Evolutionary conservation across 2,797 vertebrate species (phyloP).

Genomic region (Prunella strophiata): DNA sequence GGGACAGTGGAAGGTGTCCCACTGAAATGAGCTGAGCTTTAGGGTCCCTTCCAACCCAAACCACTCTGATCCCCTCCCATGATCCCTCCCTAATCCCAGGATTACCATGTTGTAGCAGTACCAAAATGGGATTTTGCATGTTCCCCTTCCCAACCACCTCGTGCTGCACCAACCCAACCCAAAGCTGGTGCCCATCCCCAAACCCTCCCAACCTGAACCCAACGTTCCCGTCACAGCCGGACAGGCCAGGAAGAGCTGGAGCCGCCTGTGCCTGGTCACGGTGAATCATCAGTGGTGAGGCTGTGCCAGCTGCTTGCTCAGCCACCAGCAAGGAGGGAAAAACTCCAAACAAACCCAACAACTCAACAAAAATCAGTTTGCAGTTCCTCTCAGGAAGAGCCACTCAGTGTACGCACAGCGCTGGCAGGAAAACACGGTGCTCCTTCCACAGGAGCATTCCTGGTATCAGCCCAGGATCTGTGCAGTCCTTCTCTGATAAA

Average conservation of each 20-base stretch:
- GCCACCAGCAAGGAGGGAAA: not conserved
- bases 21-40: not conserved
- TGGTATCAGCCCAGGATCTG: not conserved
- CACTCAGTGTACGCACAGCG: rapidly evolving
- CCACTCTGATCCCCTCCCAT: not conserved
- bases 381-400: not conserved
- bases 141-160: not conserved
- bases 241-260: not conserved
- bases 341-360: not conserved
- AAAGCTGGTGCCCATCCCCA: not conserved
- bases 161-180: not conserved
- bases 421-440: not conserved
- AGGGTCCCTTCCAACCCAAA: not conserved
- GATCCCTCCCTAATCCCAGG: not conserved
- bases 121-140: not conserved
- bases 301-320: not conserved
- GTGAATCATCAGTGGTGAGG: not conserved
- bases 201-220: not conserved
- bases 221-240: not conserved
- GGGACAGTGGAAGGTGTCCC: rapidly evolving
- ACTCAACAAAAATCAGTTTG: not conserved
- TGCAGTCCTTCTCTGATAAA: not conserved
- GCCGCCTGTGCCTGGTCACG: not conserved
- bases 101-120: rapidly evolving
- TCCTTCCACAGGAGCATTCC: not conserved